A percentile compares a stretch with the other conserved stretches of the same genome.
phyloP scores from a whole-genome alignment of 2,797 vertebrate species.

The Gobionotothen gibberifrons region DNA sequence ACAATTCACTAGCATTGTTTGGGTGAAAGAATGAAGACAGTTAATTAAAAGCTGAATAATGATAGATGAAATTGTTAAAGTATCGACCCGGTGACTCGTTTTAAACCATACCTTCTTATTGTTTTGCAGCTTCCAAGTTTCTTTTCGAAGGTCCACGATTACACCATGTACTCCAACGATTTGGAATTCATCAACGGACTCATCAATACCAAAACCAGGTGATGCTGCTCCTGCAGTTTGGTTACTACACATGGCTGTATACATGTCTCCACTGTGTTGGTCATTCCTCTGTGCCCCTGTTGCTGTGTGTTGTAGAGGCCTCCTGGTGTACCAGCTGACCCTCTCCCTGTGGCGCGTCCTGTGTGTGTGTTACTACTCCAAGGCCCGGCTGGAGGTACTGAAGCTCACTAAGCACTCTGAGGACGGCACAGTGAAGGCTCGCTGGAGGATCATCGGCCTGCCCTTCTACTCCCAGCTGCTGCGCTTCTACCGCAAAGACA shows the following conservation, averaged over 20 bases:
- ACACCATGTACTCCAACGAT: slow-evolving; percentile 87
- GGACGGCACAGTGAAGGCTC: slow-evolving; percentile 89
- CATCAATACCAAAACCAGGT: slow-evolving; percentile 89
- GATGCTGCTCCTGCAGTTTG: slow-evolving; percentile 9
- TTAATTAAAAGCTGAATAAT: no score
- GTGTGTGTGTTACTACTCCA: slow-evolving; percentile 87
- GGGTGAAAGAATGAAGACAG: no score
- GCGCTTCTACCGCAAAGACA: slow-evolving; percentile 89
- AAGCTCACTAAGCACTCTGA: slow-evolving; percentile 91
- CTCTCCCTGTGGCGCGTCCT: slow-evolving; percentile 84
- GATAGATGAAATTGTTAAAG: no score
- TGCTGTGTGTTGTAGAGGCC: slow-evolving; percentile 80
- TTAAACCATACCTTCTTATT: slow-evolving; percentile 1
- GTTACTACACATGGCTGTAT: background rate
- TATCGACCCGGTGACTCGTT: background rate
- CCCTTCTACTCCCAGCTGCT: slow-evolving; percentile 85
- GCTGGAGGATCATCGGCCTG: slow-evolving; percentile 90
- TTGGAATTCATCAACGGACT: slow-evolving; percentile 91
- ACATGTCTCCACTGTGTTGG: background rate
- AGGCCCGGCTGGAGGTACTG: slow-evolving; percentile 87
- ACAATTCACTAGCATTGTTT: no score
- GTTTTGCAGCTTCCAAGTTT: slow-evolving; percentile 88
- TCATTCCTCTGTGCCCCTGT: background rate
- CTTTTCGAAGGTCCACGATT: slow-evolving; percentile 87
- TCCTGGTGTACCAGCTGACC: slow-evolving; percentile 81